Base-by-base conservation (phyloP, 2,888 invertebrate genomes). In the Euphydryas editha region DNA sequence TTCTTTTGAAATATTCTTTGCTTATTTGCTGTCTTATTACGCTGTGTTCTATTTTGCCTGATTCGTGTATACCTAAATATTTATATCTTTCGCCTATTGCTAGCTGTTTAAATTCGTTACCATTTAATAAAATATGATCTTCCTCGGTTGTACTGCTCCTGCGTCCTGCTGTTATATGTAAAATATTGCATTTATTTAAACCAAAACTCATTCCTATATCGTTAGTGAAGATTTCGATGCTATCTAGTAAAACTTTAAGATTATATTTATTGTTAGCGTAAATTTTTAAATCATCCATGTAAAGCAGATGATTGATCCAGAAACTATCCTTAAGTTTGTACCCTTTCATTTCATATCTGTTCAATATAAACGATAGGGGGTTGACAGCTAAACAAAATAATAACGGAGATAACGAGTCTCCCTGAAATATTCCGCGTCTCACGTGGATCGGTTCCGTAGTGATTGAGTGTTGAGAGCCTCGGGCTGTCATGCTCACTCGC, bases 211-310 rank as follows among this genome's bases (percentile, higher is more conserved):
- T 39, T 11, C 39, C 39, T 39, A 39, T 11, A 11, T 39, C 39
- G 13, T 39, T 39, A 11, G 68, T 71, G 24, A 71, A 69, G 49
- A 73, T 62, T 56, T 73, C 65, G 8, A 44, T 30, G 42, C 47
- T 63, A n/a, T 67, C 37, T 44, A 64, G 17, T 59, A 65, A 47
- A 15, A 55, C 7, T 66, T 62, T 68, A 5, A 69, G 24, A 30
- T 67, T 68, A 49, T 13, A 58, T 67, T 47, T 67, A 58, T 62
- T 73, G 20, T 68, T 71, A 30, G 69, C 61, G 39, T 70, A 70
- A 4, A 70, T 10, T 56, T 73, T 72, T 3, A 74, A 13, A 15
- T 74, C 71, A 15, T 67, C 72, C 68, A 72, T 71, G n/a, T 74
- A 72, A 39, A 72, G 18, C 15, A 71, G 42, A n/a, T 71, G 70